Base-by-base conservation (phyloP, 2,888 invertebrate genomes). In the Heliconius cydno region DNA sequence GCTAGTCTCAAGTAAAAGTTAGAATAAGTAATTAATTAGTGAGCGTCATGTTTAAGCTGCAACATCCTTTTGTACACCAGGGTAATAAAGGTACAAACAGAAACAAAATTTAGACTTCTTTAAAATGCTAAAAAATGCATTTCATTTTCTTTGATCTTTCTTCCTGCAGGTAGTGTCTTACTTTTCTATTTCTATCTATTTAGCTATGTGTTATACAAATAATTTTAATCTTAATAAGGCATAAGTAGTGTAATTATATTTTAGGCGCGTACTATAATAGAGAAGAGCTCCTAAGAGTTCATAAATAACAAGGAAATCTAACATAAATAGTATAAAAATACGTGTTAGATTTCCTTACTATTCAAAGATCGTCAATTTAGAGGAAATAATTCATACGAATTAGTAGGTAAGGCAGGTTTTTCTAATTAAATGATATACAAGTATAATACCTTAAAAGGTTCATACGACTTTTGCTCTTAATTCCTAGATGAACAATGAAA, bases 401-500 rank as follows among this genome's bases (percentile, higher is more conserved):
- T 6, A 65, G 6, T 28, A 28, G 19, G 25, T 28, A 65, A 65
- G 5, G 5, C 15, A 28, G 25, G n/a, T n/a, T 10, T 60, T n/a
- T 60, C n/a, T n/a, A n/a, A 15, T 65, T 65, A 12, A 65, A 13
- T 13, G 13, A 15, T 15, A 65, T 65, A 68, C 4, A 13, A 34
- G n/a, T 38, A 68, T n/a, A 66, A 63, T 34, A 34, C 7, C 34
- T 34, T 34, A 34, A 34, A 34, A 34, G 34, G 34, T 34, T 34
- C 34, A 46, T 46, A 46, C 46, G 46, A 15, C 46, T 30, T 22
- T 67, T 67, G 10, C 19, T n/a, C 5, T n/a, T 34, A 68, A 68
- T 73, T 15, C 57, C 22, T 52, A 25, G 41, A 46, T 15, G n/a
- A 81, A 85, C 85, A 88, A 88, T 86, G 84, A 83, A 86, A 92